These are phyloP conservation scores for Gymnosoma rotundatum DNA, from an alignment of 2,888 invertebrate genomes.

Conservation along the genomic window DNA sequence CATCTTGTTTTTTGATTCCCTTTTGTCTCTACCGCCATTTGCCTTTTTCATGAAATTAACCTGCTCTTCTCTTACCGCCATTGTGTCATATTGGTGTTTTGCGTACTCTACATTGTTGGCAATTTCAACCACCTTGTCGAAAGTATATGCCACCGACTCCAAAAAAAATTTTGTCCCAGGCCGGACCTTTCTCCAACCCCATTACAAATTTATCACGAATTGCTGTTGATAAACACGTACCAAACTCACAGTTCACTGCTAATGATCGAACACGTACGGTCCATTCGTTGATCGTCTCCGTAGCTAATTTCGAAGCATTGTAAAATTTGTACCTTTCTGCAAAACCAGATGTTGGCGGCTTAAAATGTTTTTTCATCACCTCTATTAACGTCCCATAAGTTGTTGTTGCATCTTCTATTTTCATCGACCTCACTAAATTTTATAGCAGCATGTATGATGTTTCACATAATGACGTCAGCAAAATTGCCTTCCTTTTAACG, in stretches of 20 bases:
- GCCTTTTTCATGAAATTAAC: constrained; percentile 29
- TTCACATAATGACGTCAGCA: constrained; percentile 58
- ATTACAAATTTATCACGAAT: constrained; percentile 63
- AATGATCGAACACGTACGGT: too few species aligned
- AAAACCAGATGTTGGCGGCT: constrained; percentile 67
- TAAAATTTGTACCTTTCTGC: constrained; percentile 69
- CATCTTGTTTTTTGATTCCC: not conserved
- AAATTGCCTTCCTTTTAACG: constrained; percentile 60
- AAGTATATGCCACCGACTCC: constrained; percentile 49
- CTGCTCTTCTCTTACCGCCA: constrained; percentile 35
- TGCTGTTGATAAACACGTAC: constrained; percentile 35
- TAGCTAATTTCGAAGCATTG: constrained; percentile 52
- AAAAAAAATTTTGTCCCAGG: constrained; percentile 66
- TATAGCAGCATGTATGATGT: constrained; percentile 53
- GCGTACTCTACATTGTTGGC: constrained; percentile 58
- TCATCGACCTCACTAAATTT: constrained; percentile 56
- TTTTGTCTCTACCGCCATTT: constrained; percentile 6
- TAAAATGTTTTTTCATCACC: constrained; percentile 61
- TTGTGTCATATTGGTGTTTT: constrained; percentile 56
- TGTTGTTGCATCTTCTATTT: constrained; percentile 40
- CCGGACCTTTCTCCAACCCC: constrained; percentile 62
- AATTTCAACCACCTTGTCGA: constrained; percentile 59
- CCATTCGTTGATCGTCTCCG: constrained; percentile 59
- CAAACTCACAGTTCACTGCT: constrained; percentile 62
- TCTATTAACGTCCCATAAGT: constrained; percentile 46